phyloP scores from a whole-genome alignment of 2,797 vertebrate genomes.

The Fundulus diaphanus region DNA sequence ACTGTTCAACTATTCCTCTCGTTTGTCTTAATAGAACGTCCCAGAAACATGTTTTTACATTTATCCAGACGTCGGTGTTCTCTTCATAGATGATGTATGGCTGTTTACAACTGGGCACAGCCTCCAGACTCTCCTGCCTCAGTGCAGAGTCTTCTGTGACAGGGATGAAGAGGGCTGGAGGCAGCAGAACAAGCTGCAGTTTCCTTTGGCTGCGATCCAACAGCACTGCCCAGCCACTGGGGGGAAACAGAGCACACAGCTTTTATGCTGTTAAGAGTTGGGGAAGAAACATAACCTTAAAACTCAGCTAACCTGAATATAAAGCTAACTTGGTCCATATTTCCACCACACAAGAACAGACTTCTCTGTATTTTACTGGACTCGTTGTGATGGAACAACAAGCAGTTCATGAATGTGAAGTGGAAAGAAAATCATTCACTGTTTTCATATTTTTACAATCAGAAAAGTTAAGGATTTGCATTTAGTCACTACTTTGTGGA shows the following conservation, averaged over 20 bases:
- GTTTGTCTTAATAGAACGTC: neutral
- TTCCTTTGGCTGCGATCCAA: slow-evolving; percentile 93
- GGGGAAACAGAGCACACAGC: slow-evolving; percentile 25
- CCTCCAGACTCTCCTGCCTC: slow-evolving; percentile 85
- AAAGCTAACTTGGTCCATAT: neutral
- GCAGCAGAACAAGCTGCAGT: slow-evolving; percentile 91
- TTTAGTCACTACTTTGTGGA: no score
- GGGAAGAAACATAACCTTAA: neutral
- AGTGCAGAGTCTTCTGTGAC: slow-evolving; percentile 84
- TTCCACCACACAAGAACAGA: no score
- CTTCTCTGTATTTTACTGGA: no score
- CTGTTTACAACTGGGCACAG: slow-evolving; percentile 85
- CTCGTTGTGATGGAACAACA: no score
- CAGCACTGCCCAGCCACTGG: slow-evolving; percentile 95
- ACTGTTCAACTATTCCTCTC: neutral
- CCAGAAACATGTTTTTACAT: slow-evolving; percentile 53
- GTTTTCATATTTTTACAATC: no score
- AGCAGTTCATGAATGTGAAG: no score
- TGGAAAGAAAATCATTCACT: no score
- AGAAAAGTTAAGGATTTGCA: no score
- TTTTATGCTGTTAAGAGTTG: neutral
- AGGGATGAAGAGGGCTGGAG: slow-evolving; percentile 90
- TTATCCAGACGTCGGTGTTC: slow-evolving; percentile 84
- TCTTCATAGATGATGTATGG: slow-evolving; percentile 95
- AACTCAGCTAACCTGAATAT: neutral